phyloP scores from a whole-genome alignment of 2,888 invertebrate genomes.

The Ischnura elegans region DNA sequence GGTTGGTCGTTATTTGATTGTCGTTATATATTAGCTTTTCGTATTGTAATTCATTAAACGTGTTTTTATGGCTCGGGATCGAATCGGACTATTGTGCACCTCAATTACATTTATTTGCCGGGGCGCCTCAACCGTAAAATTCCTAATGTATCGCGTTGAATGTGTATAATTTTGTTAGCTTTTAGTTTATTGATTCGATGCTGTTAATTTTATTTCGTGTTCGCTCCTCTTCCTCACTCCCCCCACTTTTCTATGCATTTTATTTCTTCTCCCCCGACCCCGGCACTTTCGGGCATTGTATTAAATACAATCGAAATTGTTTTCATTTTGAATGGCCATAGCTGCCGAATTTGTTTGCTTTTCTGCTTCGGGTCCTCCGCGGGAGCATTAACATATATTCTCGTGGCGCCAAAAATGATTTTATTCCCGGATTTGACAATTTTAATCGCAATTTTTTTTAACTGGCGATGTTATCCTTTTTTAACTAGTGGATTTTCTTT shows the following conservation, averaged over 20 bases:
- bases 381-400: conserved; percentile 15
- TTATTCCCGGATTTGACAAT: background rate
- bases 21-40: conserved; percentile 64
- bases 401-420: background rate
- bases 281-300: background rate
- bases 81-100: conserved; percentile 57
- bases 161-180: conserved; percentile 67
- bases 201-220: conserved; percentile 36
- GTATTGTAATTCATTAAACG: conserved; percentile 60
- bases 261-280: conserved; percentile 42
- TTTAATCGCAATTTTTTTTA: background rate
- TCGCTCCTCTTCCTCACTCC: background rate
- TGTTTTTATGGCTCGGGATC: conserved; percentile 47
- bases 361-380: background rate
- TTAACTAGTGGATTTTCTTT: background rate
- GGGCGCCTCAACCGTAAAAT: conserved; percentile 56
- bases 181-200: conserved; percentile 60
- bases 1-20: conserved; percentile 54
- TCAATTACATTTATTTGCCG: conserved; percentile 65
- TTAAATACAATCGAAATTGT: conserved; percentile 23
- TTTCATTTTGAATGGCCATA: conserved; percentile 20
- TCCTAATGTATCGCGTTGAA: conserved; percentile 62
- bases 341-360: background rate
- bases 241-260: conserved; percentile 27
- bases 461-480: background rate